Percentiles rank a stretch among this genome's conserved stretches.
Evolutionary conservation across 2,888 invertebrate genomes (phyloP).

Genomic region (Cacoxenus indagator): DNA sequence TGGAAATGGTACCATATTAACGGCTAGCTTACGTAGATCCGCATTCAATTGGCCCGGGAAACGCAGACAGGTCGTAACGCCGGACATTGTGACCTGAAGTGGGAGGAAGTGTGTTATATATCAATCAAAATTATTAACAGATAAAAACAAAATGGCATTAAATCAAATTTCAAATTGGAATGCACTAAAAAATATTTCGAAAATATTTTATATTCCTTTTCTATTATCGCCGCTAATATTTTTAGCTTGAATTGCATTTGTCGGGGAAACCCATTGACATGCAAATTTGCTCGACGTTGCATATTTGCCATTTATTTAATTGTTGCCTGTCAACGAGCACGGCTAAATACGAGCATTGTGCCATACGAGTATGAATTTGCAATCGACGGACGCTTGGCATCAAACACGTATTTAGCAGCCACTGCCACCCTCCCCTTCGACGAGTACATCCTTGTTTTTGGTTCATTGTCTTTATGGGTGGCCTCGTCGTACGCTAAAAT

Average conservation of each 20-base stretch:
- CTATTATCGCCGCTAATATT: background rate
- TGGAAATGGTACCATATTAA: slow-evolving; percentile 96
- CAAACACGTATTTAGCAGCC: too few species aligned
- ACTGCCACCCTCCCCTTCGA: too few species aligned
- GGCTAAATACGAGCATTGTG: too few species aligned
- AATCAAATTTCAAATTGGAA: background rate
- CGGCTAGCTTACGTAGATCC: slow-evolving; percentile 86
- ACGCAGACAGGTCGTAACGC: slow-evolving; percentile 85
- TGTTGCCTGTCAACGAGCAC: slow-evolving; percentile 16
- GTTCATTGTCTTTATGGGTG: background rate
- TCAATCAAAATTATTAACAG: background rate
- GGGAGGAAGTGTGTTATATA: background rate
- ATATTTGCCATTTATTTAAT: slow-evolving; percentile 15
- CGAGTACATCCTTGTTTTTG: background rate
- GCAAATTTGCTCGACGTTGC: slow-evolving; percentile 3
- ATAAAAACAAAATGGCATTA: background rate
- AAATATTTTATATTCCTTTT: background rate
- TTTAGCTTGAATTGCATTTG: background rate
- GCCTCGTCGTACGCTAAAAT: background rate
- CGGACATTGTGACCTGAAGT: slow-evolving; percentile 76
- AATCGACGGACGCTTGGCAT: slow-evolving; percentile 11
- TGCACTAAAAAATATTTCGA: background rate
- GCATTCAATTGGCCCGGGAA: slow-evolving; percentile 95
- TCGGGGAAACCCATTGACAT: slow-evolving; percentile 4
- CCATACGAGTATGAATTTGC: too few species aligned